phyloP scores from a whole-genome alignment of 2,113 vertebrate species.

The Dromas ardeola region DNA sequence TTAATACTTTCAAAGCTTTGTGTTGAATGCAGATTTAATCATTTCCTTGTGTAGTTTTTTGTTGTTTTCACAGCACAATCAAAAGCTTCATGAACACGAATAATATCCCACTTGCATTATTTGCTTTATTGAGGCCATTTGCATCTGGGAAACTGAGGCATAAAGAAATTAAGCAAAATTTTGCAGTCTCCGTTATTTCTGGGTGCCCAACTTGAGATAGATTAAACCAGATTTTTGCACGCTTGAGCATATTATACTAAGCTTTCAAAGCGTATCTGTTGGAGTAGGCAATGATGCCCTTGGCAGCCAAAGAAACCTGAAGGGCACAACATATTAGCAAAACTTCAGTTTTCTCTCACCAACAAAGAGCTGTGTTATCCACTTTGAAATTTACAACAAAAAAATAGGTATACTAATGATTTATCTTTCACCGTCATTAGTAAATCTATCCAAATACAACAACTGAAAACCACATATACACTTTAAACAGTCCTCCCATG shows the following conservation, averaged over 20 bases:
- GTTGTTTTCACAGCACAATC: background rate
- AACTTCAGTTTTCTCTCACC: background rate
- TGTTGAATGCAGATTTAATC: conserved; percentile 6
- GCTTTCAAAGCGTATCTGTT: background rate
- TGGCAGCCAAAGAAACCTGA: background rate
- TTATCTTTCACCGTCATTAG: background rate
- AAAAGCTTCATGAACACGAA: background rate
- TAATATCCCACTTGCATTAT: background rate
- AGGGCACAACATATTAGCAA: background rate
- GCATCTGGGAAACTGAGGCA: background rate
- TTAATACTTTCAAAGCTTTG: conserved; percentile 32
- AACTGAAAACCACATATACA: background rate
- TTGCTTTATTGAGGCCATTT: background rate
- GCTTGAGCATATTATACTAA: background rate
- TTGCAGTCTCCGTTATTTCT: background rate
- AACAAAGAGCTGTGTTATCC: background rate
- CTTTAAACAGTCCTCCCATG: background rate
- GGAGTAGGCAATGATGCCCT: background rate
- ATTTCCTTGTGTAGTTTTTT: background rate
- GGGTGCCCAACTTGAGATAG: background rate
- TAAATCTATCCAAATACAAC: background rate
- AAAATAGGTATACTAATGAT: background rate
- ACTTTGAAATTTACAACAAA: background rate
- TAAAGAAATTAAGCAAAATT: background rate
- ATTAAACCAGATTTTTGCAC: background rate